phyloP scores from a whole-genome alignment of 37 sponge, comb jelly and placozoan genomes.

The Haliclona indistincta region DNA sequence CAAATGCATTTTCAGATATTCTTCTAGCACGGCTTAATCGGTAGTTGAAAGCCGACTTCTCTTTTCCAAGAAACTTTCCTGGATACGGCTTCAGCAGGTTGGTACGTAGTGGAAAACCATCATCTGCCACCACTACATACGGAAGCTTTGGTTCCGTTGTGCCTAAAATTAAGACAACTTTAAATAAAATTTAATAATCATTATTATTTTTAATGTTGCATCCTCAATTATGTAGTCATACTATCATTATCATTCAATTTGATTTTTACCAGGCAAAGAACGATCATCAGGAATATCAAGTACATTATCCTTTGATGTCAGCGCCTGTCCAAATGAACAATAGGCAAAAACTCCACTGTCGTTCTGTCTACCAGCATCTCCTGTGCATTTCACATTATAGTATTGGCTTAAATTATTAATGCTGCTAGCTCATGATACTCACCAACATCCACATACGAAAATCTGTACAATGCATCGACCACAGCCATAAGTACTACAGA shows the following conservation, averaged over 20 bases:
- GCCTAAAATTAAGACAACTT: too few species aligned
- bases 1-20: constrained; percentile 15
- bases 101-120: constrained; percentile 32
- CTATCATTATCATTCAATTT: too few species aligned
- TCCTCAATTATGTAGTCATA: too few species aligned
- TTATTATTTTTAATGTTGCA: too few species aligned
- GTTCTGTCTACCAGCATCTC: constrained; percentile 51
- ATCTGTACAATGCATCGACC: constrained; percentile 39
- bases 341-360: constrained; percentile 51
- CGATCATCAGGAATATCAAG: constrained; percentile 21
- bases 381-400: too few species aligned
- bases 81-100: constrained; percentile 31
- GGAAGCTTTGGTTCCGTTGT: constrained; percentile 6
- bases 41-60: constrained; percentile 18
- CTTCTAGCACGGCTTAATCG: constrained; percentile 8
- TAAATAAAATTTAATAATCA: too few species aligned
- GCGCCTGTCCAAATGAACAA: constrained; percentile 36
- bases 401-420: too few species aligned
- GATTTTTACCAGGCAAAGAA: constrained; percentile 20
- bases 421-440: not conserved
- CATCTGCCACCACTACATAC: constrained; percentile 30
- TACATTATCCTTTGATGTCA: constrained; percentile 11
- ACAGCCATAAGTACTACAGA: constrained; percentile 48
- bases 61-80: constrained; percentile 17
- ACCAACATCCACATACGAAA: constrained; percentile 31